These are phyloP conservation scores for Crotalus viridis DNA, from an alignment of 2,113 vertebrate species.

Conservation along the genomic window DNA sequence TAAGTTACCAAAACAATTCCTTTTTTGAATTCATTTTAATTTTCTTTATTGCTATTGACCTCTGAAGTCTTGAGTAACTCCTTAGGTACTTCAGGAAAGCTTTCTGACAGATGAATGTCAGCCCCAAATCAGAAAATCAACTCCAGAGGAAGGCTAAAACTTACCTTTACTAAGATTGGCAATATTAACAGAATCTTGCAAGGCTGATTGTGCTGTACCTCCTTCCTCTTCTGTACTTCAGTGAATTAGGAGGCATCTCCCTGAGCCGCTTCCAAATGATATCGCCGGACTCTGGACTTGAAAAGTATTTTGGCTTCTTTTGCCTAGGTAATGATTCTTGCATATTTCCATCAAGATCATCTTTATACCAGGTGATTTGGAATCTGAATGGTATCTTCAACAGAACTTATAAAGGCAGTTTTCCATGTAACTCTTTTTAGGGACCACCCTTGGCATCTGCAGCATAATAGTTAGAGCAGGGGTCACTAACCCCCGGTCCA, in stretches of 20 bases:
- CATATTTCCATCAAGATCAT: not conserved
- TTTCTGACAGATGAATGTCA: not conserved
- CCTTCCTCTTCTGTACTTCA: not conserved
- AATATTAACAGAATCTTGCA: not conserved
- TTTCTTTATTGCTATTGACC: not conserved
- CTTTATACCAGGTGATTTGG: not conserved
- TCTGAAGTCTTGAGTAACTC: not conserved
- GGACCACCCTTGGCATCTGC: not conserved
- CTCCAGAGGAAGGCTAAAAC: not conserved
- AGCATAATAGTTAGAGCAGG: not conserved
- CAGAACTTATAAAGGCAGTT: not conserved
- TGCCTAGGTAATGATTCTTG: not conserved
- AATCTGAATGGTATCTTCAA: not conserved
- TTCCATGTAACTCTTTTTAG: not conserved
- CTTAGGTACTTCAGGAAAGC: not conserved
- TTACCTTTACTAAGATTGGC: not conserved
- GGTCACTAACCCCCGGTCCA: no score
- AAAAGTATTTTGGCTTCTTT: not conserved
- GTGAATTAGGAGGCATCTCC: not conserved
- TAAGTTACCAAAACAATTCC: not conserved
- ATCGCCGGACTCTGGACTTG: not conserved
- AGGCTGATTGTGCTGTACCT: not conserved
- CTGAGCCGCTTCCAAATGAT: not conserved
- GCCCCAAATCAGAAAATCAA: not conserved
- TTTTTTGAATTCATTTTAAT: not conserved